phyloP scores from a whole-genome alignment of 2,113 vertebrate species.

The Bolborhynchus lineola region DNA sequence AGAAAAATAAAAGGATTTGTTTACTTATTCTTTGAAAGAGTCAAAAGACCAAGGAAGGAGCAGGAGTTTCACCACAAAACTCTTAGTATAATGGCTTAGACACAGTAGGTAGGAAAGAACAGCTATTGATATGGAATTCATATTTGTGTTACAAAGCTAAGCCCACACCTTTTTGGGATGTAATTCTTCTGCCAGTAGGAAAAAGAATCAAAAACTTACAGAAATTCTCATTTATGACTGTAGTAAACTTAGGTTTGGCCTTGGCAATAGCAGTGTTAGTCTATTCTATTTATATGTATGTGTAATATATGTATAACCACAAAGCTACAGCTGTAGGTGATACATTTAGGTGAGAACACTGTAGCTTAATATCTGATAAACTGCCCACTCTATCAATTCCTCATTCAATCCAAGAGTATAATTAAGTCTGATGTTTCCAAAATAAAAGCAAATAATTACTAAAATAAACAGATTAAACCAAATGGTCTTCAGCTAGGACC shows the following conservation, averaged over 20 bases:
- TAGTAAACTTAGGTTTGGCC: neutral
- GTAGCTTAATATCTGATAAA: neutral
- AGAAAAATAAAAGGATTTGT: neutral
- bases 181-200: neutral
- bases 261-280: neutral
- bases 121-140: neutral
- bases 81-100: neutral
- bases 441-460: neutral
- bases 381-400: neutral
- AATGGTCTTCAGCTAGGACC: neutral
- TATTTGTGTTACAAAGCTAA: neutral
- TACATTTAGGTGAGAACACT: neutral
- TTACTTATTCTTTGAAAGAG: neutral
- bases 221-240: neutral
- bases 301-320: neutral
- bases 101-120: neutral
- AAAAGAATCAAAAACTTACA: neutral
- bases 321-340: neutral
- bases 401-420: neutral
- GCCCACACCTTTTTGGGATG: neutral
- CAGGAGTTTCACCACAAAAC: neutral
- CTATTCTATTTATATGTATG: neutral
- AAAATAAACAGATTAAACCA: neutral
- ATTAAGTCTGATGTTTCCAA: neutral
- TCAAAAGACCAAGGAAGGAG: neutral